A percentile compares a stretch with the other conserved stretches of the same genome.
These are phyloP conservation scores for Folsomia candida DNA, from an alignment of 2,888 invertebrate genomes.

Conservation along the genomic window DNA sequence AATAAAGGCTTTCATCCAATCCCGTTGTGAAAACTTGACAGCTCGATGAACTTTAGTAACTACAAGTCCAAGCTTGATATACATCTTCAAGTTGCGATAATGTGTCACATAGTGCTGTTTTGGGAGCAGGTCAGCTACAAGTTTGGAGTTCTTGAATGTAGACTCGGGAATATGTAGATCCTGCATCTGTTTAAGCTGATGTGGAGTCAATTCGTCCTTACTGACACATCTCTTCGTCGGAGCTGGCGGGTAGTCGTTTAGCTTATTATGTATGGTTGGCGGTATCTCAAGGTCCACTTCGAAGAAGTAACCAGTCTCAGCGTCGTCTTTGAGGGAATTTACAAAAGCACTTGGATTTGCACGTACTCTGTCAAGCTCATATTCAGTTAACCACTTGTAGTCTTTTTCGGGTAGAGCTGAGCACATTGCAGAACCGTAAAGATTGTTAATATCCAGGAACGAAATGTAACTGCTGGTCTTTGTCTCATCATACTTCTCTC, in stretches of 20 bases:
- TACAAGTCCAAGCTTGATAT: slow-evolving; percentile 13
- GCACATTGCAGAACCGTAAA: slow-evolving; percentile 12
- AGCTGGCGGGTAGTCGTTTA: no score
- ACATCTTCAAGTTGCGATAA: slow-evolving; percentile 2
- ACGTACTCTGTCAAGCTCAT: slow-evolving; percentile 4
- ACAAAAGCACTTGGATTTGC: not conserved
- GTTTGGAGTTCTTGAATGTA: not conserved
- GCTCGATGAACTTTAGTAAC: slow-evolving; percentile 12
- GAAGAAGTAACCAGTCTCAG: no score
- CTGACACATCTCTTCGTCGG: no score
- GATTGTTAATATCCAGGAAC: slow-evolving; percentile 15
- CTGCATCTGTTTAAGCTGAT: no score
- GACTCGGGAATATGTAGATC: not conserved
- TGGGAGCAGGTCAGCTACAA: no score
- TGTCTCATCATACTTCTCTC: no score
- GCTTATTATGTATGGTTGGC: not conserved
- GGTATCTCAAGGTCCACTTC: not conserved
- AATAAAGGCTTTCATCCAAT: slow-evolving; percentile 23
- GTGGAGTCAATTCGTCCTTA: no score
- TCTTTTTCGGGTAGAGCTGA: slow-evolving; percentile 1
- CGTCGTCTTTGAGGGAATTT: slow-evolving; percentile 8
- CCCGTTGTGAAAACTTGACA: slow-evolving; percentile 10
- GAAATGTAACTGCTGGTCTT: no score
- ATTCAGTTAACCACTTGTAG: not conserved
- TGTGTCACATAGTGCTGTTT: slow-evolving; percentile 4